Percentiles rank a stretch among this genome's conserved stretches.
Evolutionary conservation across 2,797 vertebrate genomes (phyloP).

Genomic region (Taeniopygia guttata): DNA sequence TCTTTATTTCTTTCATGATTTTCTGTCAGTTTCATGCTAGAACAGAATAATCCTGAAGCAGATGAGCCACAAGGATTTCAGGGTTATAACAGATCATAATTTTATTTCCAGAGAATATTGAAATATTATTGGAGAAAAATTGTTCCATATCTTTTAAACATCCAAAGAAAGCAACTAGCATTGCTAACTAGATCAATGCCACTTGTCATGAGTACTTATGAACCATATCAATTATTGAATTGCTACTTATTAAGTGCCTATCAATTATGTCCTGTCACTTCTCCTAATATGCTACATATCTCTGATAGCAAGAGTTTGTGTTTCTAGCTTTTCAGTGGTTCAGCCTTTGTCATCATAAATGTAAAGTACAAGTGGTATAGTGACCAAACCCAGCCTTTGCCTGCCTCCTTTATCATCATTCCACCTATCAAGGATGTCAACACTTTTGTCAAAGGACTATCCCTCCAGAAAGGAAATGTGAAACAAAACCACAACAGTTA

Average conservation of each 20-base stretch:
- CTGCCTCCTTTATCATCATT: not conserved
- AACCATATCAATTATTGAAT: not conserved
- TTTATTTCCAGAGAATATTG: not conserved
- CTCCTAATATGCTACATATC: not conserved
- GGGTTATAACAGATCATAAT: not conserved
- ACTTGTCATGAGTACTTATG: not conserved
- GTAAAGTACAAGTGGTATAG: not conserved
- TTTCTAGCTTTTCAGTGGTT: not conserved
- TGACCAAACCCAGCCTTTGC: not conserved
- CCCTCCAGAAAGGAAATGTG: not conserved
- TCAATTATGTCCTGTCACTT: not conserved
- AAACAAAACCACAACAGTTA: not conserved
- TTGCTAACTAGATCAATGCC: not conserved
- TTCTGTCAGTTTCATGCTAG: not conserved
- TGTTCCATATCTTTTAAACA: not conserved
- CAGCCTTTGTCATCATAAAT: not conserved
- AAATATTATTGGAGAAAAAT: not conserved
- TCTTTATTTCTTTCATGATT: not conserved
- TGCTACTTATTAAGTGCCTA: not conserved
- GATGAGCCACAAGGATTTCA: not conserved
- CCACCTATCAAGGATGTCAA: not conserved
- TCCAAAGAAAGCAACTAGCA: not conserved
- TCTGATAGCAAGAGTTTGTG: not conserved
- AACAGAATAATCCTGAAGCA: not conserved
- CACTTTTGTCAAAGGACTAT: not conserved